phyloP scores from a whole-genome alignment of 2,113 vertebrate genomes.

The Patagioenas fasciata region DNA sequence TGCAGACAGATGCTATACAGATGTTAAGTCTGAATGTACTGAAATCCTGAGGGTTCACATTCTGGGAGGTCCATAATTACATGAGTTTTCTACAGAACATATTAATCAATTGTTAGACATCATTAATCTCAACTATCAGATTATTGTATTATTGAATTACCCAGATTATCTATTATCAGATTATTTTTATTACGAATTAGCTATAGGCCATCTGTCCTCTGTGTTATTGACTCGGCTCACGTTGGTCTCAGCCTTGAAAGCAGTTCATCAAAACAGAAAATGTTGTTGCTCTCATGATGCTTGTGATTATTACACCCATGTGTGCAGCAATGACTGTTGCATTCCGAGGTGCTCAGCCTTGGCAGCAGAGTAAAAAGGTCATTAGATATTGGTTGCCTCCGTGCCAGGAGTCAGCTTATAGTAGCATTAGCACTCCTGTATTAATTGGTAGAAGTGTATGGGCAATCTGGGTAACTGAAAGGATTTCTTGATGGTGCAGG shows the following conservation, averaged over 20 bases:
- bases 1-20: background rate
- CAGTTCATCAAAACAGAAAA: background rate
- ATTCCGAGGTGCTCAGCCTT: background rate
- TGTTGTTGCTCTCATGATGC: background rate
- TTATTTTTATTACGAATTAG: background rate
- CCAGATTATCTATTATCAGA: background rate
- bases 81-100: background rate
- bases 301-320: background rate
- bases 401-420: background rate
- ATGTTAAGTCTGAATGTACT: background rate
- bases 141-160: background rate
- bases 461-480: background rate
- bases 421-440: background rate
- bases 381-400: background rate
- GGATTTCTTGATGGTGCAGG: background rate
- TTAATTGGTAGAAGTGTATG: background rate
- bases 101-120: background rate
- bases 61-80: background rate
- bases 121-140: background rate
- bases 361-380: background rate
- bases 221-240: background rate
- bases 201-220: background rate
- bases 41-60: background rate
- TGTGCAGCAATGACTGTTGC: background rate
- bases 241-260: background rate